Base-by-base conservation (phyloP, 1,140 invertebrate genomes). In the Rhyacophila brunnea region DNA sequence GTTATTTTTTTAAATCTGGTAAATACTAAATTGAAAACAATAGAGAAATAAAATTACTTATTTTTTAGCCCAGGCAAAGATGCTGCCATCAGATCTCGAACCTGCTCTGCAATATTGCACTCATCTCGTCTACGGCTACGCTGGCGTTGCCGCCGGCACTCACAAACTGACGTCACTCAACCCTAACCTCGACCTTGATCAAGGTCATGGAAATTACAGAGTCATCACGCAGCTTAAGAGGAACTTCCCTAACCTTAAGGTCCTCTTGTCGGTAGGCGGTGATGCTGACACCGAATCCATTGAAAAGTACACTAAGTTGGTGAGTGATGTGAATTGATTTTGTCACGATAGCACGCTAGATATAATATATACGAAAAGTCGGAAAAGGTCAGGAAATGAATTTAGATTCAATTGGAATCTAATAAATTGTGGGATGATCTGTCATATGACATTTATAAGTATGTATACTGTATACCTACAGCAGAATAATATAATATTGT, bases 71-170 rank as follows among this genome's bases (percentile, higher is more conserved):
- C 83, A 87, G 69, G 88, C 85, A 13, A 90, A 90, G 67, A 89
- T 93, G 69, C 83, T 86, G 62, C 73, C 89, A 0, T 74, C 82
- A 7, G 89, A 94, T 68, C 69, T 94, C 53, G 85, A 88, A 58
- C 82, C 86, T 1, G 87, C 87, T 0, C 71, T 91, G 6, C 80
- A 85, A 14, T 86, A 90, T 67, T 96, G 93, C 77, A 90, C 90
- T 0, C 92, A 95, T 71, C 68, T 95, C 44, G 80, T 95, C 28
- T 95, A 95, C 68, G 91, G 92, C 36, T 96, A 88, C 68, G 90
- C 91, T 10, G 88, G 87, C 9, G 83, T 96, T n/a, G 86, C 89
- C 64, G 74, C 84, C 9, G 83, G 85, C 14, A 87, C 79, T 40
- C 85, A 85, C 69, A 88, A 89, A 68, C 72, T 89, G 60, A 73